Conservation (phyloP, 1,140 invertebrate species). For the Drosophila nikananu region DNA sequence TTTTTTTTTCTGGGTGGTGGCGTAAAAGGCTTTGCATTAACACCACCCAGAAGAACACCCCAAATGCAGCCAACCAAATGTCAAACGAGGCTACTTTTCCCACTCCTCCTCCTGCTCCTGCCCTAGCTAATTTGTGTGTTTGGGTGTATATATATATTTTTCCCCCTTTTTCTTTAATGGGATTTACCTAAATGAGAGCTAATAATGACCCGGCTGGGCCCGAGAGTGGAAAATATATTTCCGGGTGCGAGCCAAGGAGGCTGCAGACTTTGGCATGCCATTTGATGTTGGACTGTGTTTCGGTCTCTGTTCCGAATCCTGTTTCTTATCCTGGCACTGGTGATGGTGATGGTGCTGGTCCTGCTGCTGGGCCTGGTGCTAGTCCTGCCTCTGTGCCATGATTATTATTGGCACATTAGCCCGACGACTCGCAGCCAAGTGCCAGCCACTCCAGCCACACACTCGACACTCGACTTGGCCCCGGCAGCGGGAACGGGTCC, state of each 20-base stretch:
- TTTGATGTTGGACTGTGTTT: slow-evolving; percentile 63
- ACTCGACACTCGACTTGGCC: slow-evolving; percentile 67
- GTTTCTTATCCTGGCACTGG: slow-evolving; percentile 6
- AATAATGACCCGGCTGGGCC: slow-evolving; percentile 62
- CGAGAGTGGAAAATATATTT: slow-evolving; percentile 77
- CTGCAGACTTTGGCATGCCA: slow-evolving; percentile 72
- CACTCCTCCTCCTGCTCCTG: neutral
- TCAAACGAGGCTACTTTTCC: slow-evolving; percentile 53
- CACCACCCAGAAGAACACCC: slow-evolving; percentile 66
- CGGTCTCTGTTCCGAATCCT: slow-evolving; percentile 6
- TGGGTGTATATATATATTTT: slow-evolving; percentile 6
- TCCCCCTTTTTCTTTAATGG: slow-evolving; percentile 60
- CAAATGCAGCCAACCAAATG: slow-evolving; percentile 76
- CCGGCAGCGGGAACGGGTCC: slow-evolving; percentile 17
- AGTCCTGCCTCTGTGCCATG: slow-evolving; percentile 57
- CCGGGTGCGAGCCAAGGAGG: slow-evolving; percentile 54
- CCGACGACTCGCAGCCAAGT: slow-evolving; percentile 67
- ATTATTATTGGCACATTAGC: slow-evolving; percentile 82
- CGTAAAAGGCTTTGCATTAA: slow-evolving; percentile 72
- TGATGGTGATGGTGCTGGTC: slow-evolving; percentile 9
- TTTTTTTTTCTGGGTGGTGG: slow-evolving; percentile 30
- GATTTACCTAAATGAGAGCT: slow-evolving; percentile 83
- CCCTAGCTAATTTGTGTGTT: slow-evolving; percentile 17
- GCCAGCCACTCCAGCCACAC: slow-evolving; percentile 78
- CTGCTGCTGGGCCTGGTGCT: slow-evolving; percentile 6